Percentiles rank a stretch among this genome's conserved stretches.
These are phyloP conservation scores for Platorchestia sp. DNA, from an alignment of 1,140 invertebrate genomes.

Conservation along the genomic window DNA sequence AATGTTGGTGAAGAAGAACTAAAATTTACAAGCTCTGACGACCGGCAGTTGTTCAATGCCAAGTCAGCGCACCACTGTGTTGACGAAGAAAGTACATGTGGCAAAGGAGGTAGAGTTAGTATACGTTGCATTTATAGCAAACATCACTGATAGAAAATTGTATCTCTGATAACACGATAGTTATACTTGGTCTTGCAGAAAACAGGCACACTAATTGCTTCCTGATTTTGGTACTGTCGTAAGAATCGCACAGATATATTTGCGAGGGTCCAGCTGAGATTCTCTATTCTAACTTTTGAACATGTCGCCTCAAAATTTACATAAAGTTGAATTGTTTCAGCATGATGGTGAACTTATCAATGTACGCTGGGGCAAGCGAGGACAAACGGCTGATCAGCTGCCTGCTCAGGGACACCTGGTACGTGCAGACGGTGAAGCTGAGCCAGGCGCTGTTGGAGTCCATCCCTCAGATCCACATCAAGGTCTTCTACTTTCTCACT, in stretches of 20 bases:
- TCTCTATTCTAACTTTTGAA: neutral
- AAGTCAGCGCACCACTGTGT: neutral
- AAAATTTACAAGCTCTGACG: neutral
- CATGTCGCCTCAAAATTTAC: neutral
- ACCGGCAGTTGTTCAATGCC: neutral
- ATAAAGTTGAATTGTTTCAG: neutral
- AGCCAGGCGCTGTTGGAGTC: slow-evolving; percentile 24
- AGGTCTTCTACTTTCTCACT: slow-evolving; percentile 43
- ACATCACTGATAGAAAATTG: neutral
- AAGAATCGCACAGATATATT: neutral
- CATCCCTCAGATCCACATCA: slow-evolving; percentile 36
- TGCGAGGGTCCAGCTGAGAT: neutral
- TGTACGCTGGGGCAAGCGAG: slow-evolving; percentile 32
- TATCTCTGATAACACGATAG: neutral
- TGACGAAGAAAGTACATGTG: neutral
- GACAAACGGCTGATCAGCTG: neutral
- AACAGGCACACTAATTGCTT: neutral
- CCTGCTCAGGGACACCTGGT: slow-evolving; percentile 25
- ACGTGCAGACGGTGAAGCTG: slow-evolving; percentile 23
- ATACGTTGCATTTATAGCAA: neutral
- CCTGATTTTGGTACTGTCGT: neutral
- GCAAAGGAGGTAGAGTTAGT: no score
- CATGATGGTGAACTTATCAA: slow-evolving; percentile 21
- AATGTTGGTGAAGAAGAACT: neutral
- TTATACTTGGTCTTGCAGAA: neutral